Evolutionary conservation across 2,113 vertebrate species (phyloP).

Genomic region (Melanostigma gelatinosum): DNA sequence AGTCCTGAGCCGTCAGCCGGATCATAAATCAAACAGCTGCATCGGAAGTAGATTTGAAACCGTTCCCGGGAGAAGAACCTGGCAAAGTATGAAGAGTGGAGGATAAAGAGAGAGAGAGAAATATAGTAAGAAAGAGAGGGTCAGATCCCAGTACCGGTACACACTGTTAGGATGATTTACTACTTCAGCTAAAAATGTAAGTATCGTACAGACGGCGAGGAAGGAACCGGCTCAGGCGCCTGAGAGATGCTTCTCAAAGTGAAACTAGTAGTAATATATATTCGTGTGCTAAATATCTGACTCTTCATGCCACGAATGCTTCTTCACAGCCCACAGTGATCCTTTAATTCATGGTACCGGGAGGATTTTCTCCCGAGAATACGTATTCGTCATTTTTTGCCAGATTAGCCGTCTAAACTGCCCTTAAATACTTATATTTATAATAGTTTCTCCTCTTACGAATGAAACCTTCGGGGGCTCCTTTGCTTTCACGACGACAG

Average conservation of each 20-base stretch:
- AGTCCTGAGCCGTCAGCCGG: conserved; percentile 48
- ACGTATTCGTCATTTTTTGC: no score
- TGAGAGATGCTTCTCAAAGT: neutral
- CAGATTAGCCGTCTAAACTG: conserved; percentile 16
- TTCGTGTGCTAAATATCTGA: neutral
- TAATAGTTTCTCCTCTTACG: conserved; percentile 23
- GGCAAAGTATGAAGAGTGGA: conserved; percentile 3
- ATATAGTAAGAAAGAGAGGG: neutral
- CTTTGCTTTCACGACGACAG: neutral
- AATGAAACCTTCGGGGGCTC: conserved; percentile 27
- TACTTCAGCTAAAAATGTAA: neutral
- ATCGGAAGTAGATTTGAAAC: conserved; percentile 48
- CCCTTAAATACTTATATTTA: conserved; percentile 44
- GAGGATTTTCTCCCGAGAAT: conserved; percentile 1
- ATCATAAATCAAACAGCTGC: conserved; percentile 43
- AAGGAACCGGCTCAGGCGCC: neutral
- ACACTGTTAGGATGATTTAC: neutral
- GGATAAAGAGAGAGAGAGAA: neutral
- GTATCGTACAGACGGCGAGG: neutral
- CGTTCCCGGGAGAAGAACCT: conserved; percentile 26
- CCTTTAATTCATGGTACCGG: conserved; percentile 3
- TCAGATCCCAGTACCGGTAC: neutral
- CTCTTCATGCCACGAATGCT: neutral
- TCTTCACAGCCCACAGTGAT: neutral
- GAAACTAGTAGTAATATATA: neutral